These are phyloP conservation scores for Phalacrocorax carbo DNA, from an alignment of 2,113 vertebrate genomes.

Conservation along the genomic window DNA sequence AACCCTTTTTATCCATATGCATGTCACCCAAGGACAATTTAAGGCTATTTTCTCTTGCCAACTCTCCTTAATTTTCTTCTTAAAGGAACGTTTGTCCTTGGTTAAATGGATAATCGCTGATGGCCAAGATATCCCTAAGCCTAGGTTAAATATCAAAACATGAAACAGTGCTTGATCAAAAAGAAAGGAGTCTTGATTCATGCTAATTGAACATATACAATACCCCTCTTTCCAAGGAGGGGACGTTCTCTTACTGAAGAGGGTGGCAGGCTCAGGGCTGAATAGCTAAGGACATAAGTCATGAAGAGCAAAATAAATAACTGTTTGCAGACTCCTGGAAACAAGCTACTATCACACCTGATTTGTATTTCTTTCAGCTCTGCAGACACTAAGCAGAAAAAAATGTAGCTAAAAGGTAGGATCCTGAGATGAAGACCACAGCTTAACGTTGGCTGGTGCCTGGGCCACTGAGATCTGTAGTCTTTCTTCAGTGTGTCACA, in stretches of 20 bases:
- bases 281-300: neutral
- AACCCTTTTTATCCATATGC: too few species aligned
- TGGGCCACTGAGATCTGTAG: neutral
- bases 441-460: neutral
- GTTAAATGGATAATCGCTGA: too few species aligned
- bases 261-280: accelerated
- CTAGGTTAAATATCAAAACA: too few species aligned
- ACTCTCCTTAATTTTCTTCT: too few species aligned
- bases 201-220: too few species aligned
- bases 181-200: too few species aligned
- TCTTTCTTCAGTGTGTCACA: neutral
- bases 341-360: neutral
- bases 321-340: neutral
- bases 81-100: too few species aligned
- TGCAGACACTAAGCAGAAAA: neutral
- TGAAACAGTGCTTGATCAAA: too few species aligned
- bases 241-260: neutral
- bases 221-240: too few species aligned
- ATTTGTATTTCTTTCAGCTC: neutral
- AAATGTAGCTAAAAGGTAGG: neutral
- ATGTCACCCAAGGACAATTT: too few species aligned
- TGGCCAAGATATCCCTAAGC: too few species aligned
- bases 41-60: too few species aligned
- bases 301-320: neutral
- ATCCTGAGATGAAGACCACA: neutral